These are phyloP conservation scores for Phalera bucephala DNA, from an alignment of 2,888 invertebrate genomes.

Conservation along the genomic window DNA sequence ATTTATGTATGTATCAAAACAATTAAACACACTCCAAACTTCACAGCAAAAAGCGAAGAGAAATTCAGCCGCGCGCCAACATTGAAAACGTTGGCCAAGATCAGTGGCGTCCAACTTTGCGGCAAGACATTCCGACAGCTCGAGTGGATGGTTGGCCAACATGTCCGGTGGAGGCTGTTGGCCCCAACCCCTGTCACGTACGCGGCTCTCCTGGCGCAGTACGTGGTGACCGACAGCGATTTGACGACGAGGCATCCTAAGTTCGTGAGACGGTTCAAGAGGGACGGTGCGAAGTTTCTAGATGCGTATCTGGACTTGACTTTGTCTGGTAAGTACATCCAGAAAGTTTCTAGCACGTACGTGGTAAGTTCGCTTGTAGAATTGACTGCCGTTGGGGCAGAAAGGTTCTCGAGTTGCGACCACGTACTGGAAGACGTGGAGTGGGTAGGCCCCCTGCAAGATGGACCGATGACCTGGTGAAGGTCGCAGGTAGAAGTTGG, in stretches of 20 bases:
- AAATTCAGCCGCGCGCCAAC: slow-evolving; percentile 67
- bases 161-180: slow-evolving; percentile 66
- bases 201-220: slow-evolving; percentile 62
- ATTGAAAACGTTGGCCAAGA: slow-evolving; percentile 58
- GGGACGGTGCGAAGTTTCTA: slow-evolving; percentile 63
- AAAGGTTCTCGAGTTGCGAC: too few species aligned
- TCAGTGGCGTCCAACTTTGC: slow-evolving; percentile 62
- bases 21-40: too few species aligned
- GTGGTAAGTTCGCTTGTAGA: not conserved
- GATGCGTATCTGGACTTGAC: slow-evolving; percentile 71
- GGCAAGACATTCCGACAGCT: slow-evolving; percentile 70
- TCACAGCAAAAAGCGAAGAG: slow-evolving; percentile 72
- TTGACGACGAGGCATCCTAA: slow-evolving; percentile 66
- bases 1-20: too few species aligned
- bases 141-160: slow-evolving; percentile 78
- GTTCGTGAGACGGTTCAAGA: slow-evolving; percentile 61
- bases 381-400: too few species aligned
- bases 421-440: too few species aligned
- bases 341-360: not conserved
- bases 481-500: too few species aligned
- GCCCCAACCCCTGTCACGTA: slow-evolving; percentile 70
- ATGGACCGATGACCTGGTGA: too few species aligned
- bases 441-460: too few species aligned
- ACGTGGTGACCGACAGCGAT: slow-evolving; percentile 65
- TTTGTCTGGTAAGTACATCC: slow-evolving; percentile 63